These are phyloP conservation scores for Bergia puertoricense DNA, from an alignment of 92 coral and sea anemone species.

Conservation along the genomic window DNA sequence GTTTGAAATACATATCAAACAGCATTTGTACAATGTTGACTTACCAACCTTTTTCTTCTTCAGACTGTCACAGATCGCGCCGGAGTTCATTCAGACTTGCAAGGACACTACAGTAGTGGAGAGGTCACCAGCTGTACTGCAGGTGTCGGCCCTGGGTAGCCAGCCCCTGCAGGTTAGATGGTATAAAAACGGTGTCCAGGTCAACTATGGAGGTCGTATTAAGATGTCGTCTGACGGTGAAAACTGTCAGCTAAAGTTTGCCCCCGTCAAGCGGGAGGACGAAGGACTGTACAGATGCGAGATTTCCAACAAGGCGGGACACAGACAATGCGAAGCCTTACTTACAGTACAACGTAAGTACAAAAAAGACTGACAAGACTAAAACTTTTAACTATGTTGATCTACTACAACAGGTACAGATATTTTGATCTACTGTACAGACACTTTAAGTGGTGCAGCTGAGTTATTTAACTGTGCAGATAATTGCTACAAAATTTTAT, in stretches of 20 bases:
- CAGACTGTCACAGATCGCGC: slow-evolving; percentile 85
- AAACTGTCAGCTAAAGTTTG: slow-evolving; percentile 70
- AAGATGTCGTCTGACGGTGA: slow-evolving; percentile 93
- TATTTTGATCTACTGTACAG: no score
- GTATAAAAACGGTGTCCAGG: slow-evolving; percentile 87
- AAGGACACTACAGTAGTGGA: slow-evolving; percentile 74
- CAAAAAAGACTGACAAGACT: background rate
- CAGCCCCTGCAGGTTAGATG: slow-evolving; percentile 91
- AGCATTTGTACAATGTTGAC: slow-evolving; percentile 14
- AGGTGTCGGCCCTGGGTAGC: slow-evolving; percentile 82
- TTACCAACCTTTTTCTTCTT: background rate
- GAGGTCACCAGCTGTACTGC: slow-evolving; percentile 80
- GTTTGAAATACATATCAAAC: background rate
- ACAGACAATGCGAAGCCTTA: slow-evolving; percentile 76
- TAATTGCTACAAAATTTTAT: no score
- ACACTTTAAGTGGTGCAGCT: no score
- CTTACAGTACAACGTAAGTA: slow-evolving; percentile 76
- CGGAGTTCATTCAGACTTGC: slow-evolving; percentile 84
- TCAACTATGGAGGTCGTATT: slow-evolving; percentile 80
- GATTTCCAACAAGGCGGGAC: slow-evolving; percentile 88
- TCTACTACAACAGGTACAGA: background rate
- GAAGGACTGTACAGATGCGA: slow-evolving; percentile 97
- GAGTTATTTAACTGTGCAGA: no score
- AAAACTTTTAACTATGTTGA: background rate
- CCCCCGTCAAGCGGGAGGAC: slow-evolving; percentile 81